Conservation (phyloP, 2,888 invertebrate species). For the Drosophila paramelanica region DNA sequence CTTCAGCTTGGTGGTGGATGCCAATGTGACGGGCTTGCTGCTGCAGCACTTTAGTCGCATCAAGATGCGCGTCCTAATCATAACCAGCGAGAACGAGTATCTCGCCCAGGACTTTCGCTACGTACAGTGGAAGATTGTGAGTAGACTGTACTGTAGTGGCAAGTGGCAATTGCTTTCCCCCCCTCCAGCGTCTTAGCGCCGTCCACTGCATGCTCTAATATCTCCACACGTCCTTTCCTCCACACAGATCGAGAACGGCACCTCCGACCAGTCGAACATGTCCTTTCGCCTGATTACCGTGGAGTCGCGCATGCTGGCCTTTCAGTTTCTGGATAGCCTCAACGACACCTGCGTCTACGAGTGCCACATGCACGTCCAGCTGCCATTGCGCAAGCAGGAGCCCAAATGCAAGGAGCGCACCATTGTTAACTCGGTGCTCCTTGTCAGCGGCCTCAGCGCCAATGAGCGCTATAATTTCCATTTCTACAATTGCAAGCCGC, state of each 20-base stretch:
- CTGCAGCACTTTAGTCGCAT: constrained; percentile 81
- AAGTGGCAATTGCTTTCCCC: constrained; percentile 14
- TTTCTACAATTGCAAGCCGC: constrained; percentile 81
- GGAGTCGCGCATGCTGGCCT: constrained; percentile 82
- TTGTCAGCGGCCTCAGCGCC: constrained; percentile 76
- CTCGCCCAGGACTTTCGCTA: constrained; percentile 83
- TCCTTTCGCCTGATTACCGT: constrained; percentile 79
- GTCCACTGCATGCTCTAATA: constrained; percentile 23
- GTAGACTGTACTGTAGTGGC: constrained; percentile 71
- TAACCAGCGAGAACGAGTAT: constrained; percentile 83
- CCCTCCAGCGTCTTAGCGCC: background rate
- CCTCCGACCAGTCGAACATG: constrained; percentile 78
- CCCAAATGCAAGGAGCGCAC: constrained; percentile 74
- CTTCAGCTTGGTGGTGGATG: constrained; percentile 81
- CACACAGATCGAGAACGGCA: constrained; percentile 82
- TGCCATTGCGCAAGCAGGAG: constrained; percentile 74
- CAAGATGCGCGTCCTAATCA: constrained; percentile 82
- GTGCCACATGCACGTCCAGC: constrained; percentile 75
- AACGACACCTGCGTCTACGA: constrained; percentile 81
- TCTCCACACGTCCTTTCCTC: background rate
- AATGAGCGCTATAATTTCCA: constrained; percentile 79
- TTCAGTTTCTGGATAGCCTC: constrained; percentile 79
- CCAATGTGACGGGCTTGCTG: constrained; percentile 83
- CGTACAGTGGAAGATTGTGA: constrained; percentile 85
- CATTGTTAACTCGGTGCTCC: constrained; percentile 75